Conservation (phyloP, 2,797 vertebrate species). For the Morus bassanus region DNA sequence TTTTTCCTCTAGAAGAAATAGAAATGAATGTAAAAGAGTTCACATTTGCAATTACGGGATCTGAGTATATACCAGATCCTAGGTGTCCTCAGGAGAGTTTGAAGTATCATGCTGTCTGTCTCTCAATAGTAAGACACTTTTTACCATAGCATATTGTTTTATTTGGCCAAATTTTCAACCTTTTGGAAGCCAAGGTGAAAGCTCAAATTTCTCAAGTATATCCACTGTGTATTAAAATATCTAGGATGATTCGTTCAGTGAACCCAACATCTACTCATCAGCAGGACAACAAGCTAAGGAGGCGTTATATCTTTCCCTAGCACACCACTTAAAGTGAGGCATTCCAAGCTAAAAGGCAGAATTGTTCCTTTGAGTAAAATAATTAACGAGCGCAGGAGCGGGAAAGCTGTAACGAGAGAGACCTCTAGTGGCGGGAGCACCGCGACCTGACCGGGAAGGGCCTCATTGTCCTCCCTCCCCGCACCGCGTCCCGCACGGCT, state of each 20-base stretch:
- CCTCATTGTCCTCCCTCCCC: not conserved
- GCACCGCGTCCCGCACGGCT: not conserved
- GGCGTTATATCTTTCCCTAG: slow-evolving; percentile 75
- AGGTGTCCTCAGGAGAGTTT: slow-evolving; percentile 35
- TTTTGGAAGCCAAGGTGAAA: slow-evolving; percentile 74
- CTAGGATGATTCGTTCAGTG: slow-evolving; percentile 78
- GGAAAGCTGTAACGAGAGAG: slow-evolving; percentile 92
- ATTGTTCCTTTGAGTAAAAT: slow-evolving; percentile 79
- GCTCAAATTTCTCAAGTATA: slow-evolving; percentile 74
- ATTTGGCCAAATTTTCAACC: slow-evolving; percentile 70
- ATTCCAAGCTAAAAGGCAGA: slow-evolving; percentile 76
- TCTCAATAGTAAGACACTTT: slow-evolving; percentile 39
- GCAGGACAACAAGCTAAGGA: slow-evolving; percentile 75
- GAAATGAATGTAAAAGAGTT: slow-evolving; percentile 38
- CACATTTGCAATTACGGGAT: slow-evolving; percentile 47
- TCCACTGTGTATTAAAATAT: slow-evolving; percentile 76
- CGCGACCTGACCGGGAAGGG: rapidly evolving
- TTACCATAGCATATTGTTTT: slow-evolving; percentile 55
- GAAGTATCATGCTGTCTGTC: slow-evolving; percentile 24
- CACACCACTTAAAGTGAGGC: slow-evolving; percentile 73
- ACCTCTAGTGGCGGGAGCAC: slow-evolving; percentile 85
- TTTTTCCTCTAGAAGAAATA: not conserved
- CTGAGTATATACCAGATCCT: slow-evolving; percentile 44
- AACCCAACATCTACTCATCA: slow-evolving; percentile 78
- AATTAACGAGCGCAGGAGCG: slow-evolving; percentile 53